Evolutionary conservation across 2,797 vertebrate genomes (phyloP).

Genomic region (Ctenopoma kingsleyae): DNA sequence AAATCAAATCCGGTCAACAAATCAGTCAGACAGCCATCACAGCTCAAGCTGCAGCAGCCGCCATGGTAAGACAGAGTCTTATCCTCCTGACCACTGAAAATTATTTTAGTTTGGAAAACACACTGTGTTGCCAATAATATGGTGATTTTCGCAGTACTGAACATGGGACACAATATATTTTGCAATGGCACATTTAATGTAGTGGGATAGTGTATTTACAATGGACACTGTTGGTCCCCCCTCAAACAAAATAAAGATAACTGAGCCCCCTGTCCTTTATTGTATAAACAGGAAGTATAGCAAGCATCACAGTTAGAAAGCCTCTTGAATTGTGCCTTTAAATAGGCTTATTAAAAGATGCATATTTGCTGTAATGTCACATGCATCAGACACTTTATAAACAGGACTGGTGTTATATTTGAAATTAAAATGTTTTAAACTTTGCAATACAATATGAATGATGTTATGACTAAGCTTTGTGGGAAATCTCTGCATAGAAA

Average conservation of each 20-base stretch:
- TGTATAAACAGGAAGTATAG: too few relatives aligned
- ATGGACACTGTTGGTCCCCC: too few relatives aligned
- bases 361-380: not conserved
- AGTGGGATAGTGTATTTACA: too few relatives aligned
- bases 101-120: not conserved
- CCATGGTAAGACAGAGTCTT: slow-evolving; percentile 80
- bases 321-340: not conserved
- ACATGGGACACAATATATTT: too few relatives aligned
- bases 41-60: slow-evolving; percentile 91
- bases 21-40: slow-evolving; percentile 94
- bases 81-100: slow-evolving; percentile 3
- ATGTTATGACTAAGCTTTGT: not conserved
- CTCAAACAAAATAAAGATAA: not conserved
- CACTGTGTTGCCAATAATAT: slow-evolving; percentile 5
- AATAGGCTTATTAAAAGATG: not conserved
- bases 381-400: not conserved
- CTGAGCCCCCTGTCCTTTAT: not conserved
- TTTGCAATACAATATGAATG: not conserved
- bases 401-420: not conserved
- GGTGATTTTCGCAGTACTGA: not conserved
- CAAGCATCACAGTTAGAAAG: not conserved
- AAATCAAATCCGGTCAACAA: slow-evolving; percentile 99
- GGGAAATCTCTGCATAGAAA: slow-evolving; percentile 7
- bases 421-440: not conserved
- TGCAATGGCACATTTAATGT: too few relatives aligned